Evolutionary conservation across 1,140 invertebrate genomes (phyloP), one percentile per base, ranked within the genome.

Genomic region (Brachionus rotundiformis): DNA sequence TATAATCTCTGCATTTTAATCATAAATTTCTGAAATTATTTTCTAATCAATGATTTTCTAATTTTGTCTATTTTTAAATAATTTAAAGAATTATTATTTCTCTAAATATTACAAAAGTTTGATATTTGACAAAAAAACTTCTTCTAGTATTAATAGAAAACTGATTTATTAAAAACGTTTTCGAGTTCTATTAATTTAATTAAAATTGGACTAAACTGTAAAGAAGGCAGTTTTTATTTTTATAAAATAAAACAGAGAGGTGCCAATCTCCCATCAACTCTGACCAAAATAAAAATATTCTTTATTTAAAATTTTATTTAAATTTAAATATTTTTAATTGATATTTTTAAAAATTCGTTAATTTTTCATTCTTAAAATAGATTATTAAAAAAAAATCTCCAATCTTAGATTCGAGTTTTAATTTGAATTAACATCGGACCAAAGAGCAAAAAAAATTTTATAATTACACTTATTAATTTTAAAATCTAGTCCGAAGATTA

Each of bases 271-370:
- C 39, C 16, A 36, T 71, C 13, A 71, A 16, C 31, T 71, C 19
- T 71, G 11, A 6, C 2, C 8, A 65, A 31, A 65, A n/a, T 13
- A 23, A 65, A 41, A 39, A 39, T 39, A 23, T 16, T 16, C 3
- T 29, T 29, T 11, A 25, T 65, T 65, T 65, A 65, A 65, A 65
- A 65, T 65, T 65, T 65, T 65, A 31, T 65, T 65, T 31, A 31
- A 16, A 19, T 54, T 54, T 54, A 54, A 54, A 19, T 19, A 19
- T 19, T 23, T 19, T 54, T 54, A n/a, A 19, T 54, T 54, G 23
- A 54, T 16, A 49, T 16, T 7, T 6, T 44, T 4, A 47, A 54
- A 54, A 54, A 54, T 54, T 54, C 47, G 19, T 54, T 54, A 54
- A 54, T 5, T 54, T 54, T 54, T 54, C 19, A 54, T 54, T 54